Evolutionary conservation across 2,113 vertebrate genomes (phyloP).

Genomic region (Irena cyanogastra): DNA sequence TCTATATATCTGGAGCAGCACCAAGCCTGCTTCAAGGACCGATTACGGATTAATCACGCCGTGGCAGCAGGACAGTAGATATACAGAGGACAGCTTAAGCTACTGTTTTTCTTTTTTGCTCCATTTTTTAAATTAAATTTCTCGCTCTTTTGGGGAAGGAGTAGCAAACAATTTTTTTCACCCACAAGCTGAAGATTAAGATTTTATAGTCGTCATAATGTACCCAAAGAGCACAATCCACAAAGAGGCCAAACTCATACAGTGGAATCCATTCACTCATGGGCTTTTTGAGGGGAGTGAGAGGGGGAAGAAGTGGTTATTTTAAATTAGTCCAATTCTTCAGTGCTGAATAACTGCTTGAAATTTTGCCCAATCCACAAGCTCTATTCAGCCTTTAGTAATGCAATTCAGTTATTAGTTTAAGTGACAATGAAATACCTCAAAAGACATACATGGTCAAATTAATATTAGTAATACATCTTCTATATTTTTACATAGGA

Average conservation of each 20-base stretch:
- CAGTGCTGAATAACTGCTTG: not conserved
- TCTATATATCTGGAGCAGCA: constrained; percentile 7
- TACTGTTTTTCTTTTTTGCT: constrained; percentile 31
- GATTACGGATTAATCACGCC: not conserved
- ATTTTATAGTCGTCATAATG: not conserved
- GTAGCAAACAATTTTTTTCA: not conserved
- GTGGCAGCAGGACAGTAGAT: not conserved
- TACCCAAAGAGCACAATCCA: not conserved
- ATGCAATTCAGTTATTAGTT: constrained; percentile 41
- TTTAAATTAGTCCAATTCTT: constrained; percentile 1
- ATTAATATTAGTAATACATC: constrained; percentile 21
- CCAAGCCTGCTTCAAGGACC: constrained; percentile 23
- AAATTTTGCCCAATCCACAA: not conserved
- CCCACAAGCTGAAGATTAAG: not conserved
- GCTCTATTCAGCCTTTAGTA: not conserved
- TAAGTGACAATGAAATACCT: constrained; percentile 53
- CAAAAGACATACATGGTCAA: not conserved
- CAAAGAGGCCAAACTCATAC: not conserved
- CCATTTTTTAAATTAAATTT: constrained; percentile 17
- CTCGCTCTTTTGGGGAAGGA: not conserved
- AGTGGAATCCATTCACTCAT: not conserved
- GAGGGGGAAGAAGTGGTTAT: not conserved
- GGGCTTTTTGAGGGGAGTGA: fast-evolving
- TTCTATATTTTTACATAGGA: constrained; percentile 12
- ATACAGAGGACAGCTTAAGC: constrained; percentile 18